Evolutionary conservation across 2,888 invertebrate genomes (phyloP).

Genomic region (Drosophila pullipes): DNA sequence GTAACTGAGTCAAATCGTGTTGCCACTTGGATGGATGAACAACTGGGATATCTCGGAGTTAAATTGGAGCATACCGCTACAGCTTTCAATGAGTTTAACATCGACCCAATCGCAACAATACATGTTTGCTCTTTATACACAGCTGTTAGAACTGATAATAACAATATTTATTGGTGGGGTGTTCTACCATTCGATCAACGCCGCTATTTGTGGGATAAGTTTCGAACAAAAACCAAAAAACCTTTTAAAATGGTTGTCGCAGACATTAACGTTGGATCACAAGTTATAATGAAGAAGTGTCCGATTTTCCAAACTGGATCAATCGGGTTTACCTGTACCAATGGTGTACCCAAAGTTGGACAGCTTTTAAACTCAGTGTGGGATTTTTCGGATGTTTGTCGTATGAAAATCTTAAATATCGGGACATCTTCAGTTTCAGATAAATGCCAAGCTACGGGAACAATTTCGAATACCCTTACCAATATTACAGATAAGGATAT

Average conservation of each 20-base stretch:
- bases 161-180: constrained; percentile 99
- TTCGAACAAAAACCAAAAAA: constrained; percentile 95
- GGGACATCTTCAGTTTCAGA: constrained; percentile 84
- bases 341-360: constrained; percentile 98
- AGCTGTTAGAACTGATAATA: constrained; percentile 94
- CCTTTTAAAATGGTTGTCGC: constrained; percentile 90
- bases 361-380: constrained; percentile 97
- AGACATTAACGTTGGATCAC: constrained; percentile 92
- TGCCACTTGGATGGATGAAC: constrained; percentile 98
- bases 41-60: constrained; percentile 89
- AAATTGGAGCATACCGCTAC: constrained; percentile 92
- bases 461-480: constrained; percentile 28
- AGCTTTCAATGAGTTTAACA: constrained; percentile 90
- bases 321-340: constrained; percentile 95
- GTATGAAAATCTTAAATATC: constrained; percentile 91
- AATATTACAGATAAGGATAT: constrained; percentile 50
- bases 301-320: constrained; percentile 99
- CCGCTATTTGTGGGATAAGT: constrained; percentile 97
- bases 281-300: constrained; percentile 98
- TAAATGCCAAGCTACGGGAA: constrained; percentile 37
- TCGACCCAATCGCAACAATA: constrained; percentile 92
- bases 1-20: constrained; percentile 96
- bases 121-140: constrained; percentile 97
- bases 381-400: constrained; percentile 96
- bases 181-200: constrained; percentile 97